Percentiles rank a stretch among this genome's conserved stretches.
Conservation (phyloP, 2,888 invertebrate species). For the Agapostemon virescens region DNA sequence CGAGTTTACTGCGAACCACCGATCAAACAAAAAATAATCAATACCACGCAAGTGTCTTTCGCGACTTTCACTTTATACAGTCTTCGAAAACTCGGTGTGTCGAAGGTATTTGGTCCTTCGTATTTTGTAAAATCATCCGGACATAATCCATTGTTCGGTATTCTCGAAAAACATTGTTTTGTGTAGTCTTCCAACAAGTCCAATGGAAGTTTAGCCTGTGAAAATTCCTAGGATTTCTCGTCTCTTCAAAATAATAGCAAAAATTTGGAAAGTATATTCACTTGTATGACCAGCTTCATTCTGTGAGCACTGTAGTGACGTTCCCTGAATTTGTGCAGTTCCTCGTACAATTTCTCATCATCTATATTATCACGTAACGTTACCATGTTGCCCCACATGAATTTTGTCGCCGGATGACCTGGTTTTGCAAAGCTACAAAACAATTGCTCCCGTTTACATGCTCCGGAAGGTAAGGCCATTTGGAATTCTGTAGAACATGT, state of each 20-base stretch:
- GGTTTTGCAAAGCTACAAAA: slow-evolving; percentile 86
- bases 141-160: slow-evolving; percentile 86
- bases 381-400: slow-evolving; percentile 92
- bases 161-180: slow-evolving; percentile 84
- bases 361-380: slow-evolving; percentile 86
- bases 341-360: slow-evolving; percentile 86
- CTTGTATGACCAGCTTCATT: slow-evolving; percentile 93
- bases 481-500: slow-evolving; percentile 86
- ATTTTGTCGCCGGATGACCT: slow-evolving; percentile 88
- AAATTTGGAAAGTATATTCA: slow-evolving; percentile 69
- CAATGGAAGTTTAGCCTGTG: slow-evolving; percentile 84
- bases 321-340: slow-evolving; percentile 88
- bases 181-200: slow-evolving; percentile 86
- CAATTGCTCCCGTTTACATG: slow-evolving; percentile 88
- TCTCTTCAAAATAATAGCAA: not conserved
- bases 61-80: slow-evolving; percentile 89
- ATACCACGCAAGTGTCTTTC: slow-evolving; percentile 86
- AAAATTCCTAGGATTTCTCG: not conserved
- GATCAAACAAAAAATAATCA: not conserved
- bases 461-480: slow-evolving; percentile 88
- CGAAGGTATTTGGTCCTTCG: slow-evolving; percentile 82
- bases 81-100: slow-evolving; percentile 84
- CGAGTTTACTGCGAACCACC: not conserved
- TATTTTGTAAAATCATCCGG: slow-evolving; percentile 84
- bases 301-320: slow-evolving; percentile 92